Percentiles rank a stretch among this genome's conserved stretches.
Conservation (phyloP, 2,888 invertebrate genomes). For the Tiliacea aurago region DNA sequence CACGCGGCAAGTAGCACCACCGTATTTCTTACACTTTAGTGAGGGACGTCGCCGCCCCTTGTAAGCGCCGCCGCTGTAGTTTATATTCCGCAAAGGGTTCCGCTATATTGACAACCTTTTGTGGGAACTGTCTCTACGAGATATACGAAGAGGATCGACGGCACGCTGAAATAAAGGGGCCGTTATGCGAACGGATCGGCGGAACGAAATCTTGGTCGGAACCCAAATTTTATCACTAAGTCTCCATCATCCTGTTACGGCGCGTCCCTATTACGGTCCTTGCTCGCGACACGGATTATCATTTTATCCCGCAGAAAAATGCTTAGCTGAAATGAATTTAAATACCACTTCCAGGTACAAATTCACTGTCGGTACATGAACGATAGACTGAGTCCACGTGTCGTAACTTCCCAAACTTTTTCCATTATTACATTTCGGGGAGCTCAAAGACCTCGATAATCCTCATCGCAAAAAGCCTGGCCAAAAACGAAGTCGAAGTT, state of each 20-base stretch:
- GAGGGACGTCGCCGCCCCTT: conserved; percentile 39
- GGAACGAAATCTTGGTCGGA: conserved; percentile 55
- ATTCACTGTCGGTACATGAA: conserved; percentile 59
- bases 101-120: conserved; percentile 63
- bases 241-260: conserved; percentile 51
- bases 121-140: conserved; percentile 52
- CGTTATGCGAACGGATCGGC: conserved; percentile 43
- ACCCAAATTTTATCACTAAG: conserved; percentile 56
- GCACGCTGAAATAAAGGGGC: conserved; percentile 57
- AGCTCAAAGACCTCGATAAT: conserved; percentile 59
- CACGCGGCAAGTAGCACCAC: conserved; percentile 41
- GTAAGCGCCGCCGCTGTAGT: conserved; percentile 63
- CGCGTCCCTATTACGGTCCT: conserved; percentile 53
- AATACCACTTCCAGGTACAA: conserved; percentile 63
- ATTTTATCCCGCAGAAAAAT: conserved; percentile 58
- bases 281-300: conserved; percentile 55
- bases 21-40: conserved; percentile 60
- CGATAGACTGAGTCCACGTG: conserved; percentile 61
- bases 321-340: conserved; percentile 63
- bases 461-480: conserved; percentile 62
- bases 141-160: conserved; percentile 57
- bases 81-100: conserved; percentile 64
- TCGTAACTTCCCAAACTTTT: conserved; percentile 64
- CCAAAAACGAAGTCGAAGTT: conserved; percentile 55
- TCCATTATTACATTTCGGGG: conserved; percentile 69